Percentiles rank a stretch among this genome's conserved stretches.
phyloP scores from a whole-genome alignment of 2,888 invertebrate genomes.

The Aspidiotus rigidus region DNA sequence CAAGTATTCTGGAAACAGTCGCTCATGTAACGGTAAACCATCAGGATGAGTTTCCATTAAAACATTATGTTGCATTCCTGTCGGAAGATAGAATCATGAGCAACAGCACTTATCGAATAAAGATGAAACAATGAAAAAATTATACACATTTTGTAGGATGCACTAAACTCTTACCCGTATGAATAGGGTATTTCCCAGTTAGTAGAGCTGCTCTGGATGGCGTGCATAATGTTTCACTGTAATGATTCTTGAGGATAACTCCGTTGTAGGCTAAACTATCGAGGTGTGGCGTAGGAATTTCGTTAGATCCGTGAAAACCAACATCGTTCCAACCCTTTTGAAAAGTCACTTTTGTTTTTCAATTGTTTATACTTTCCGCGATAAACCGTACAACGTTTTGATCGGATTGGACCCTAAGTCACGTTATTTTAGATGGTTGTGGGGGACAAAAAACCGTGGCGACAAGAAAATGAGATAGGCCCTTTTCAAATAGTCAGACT shows the following conservation, averaged over 20 bases:
- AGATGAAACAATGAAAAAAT: neutral
- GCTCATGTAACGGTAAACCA: constrained; percentile 48
- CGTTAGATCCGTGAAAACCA: constrained; percentile 76
- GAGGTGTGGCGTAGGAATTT: constrained; percentile 82
- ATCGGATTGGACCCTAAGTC: too few species aligned
- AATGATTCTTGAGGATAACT: constrained; percentile 76
- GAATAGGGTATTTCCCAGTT: constrained; percentile 79
- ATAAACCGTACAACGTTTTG: too few species aligned
- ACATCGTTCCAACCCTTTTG: constrained; percentile 85
- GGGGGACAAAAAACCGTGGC: too few species aligned
- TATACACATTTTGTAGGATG: neutral
- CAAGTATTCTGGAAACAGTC: constrained; percentile 48
- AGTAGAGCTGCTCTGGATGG: constrained; percentile 72
- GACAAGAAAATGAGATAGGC: too few species aligned
- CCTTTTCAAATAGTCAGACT: too few species aligned
- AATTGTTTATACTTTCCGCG: too few species aligned
- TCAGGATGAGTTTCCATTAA: constrained; percentile 47
- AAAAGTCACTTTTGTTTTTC: neutral
- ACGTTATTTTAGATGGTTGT: too few species aligned
- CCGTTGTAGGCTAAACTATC: constrained; percentile 78
- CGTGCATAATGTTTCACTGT: constrained; percentile 74
- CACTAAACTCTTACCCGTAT: constrained; percentile 51
- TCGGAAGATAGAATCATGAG: neutral
- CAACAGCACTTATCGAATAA: neutral
- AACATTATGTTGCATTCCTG: constrained; percentile 49